phyloP scores from a whole-genome alignment of 2,888 invertebrate genomes.

The Zaprionus lineosus region DNA sequence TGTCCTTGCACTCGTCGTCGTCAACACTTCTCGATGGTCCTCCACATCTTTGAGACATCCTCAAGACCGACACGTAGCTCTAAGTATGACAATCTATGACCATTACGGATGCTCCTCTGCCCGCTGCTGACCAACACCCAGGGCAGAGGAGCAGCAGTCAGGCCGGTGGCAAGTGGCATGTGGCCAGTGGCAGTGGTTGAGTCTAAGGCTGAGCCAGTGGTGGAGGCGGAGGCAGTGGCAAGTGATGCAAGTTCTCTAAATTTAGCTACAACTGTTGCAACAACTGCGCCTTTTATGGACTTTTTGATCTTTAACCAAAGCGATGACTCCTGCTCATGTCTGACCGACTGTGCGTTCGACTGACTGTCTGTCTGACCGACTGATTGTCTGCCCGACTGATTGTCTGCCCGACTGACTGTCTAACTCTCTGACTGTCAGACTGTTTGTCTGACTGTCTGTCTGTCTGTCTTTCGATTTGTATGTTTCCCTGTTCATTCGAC shows the following conservation, averaged over 20 bases:
- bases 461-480: not conserved
- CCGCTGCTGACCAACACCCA: no score
- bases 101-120: slow-evolving; percentile 40
- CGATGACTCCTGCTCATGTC: slow-evolving; percentile 10
- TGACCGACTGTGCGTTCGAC: slow-evolving; percentile 2
- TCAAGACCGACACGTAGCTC: slow-evolving; percentile 26
- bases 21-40: slow-evolving; percentile 39
- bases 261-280: slow-evolving; percentile 64
- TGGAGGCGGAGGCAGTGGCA: not conserved
- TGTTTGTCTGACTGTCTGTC: slow-evolving; percentile 3
- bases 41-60: no score
- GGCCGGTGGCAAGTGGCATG: no score
- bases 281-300: slow-evolving; percentile 64
- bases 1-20: slow-evolving; percentile 26
- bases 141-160: no score
- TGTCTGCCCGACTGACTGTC: slow-evolving; percentile 6
- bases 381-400: not conserved
- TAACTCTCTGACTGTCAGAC: slow-evolving; percentile 3
- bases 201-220: no score
- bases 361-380: slow-evolving; percentile 7
- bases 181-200: no score
- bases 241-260: slow-evolving; percentile 59
- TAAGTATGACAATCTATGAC: slow-evolving; percentile 72
- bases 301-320: slow-evolving; percentile 64
- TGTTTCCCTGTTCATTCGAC: slow-evolving; percentile 11